Evolutionary conservation across 2,797 vertebrate genomes (phyloP), one percentile per base, ranked within the genome.

Genomic region (Syncerus caffer): DNA sequence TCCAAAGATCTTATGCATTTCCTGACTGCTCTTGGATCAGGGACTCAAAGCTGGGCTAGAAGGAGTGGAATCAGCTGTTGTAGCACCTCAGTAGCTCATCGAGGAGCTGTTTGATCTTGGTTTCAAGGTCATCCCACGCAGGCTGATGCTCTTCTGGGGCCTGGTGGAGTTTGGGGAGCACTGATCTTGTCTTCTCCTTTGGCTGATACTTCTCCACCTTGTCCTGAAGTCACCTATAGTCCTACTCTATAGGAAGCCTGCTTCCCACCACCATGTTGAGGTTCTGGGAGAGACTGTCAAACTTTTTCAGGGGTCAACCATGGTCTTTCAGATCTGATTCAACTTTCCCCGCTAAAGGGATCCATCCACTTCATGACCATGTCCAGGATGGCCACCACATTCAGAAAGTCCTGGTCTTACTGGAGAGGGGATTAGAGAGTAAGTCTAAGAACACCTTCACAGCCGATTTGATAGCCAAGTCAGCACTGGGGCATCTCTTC

Each of bases 401-500:
- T 99, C 83, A 99, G 98, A 95, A 99, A 99, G 16, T 98, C 95
- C 89, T 99, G 99, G 95, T 99, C 99, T 98, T 99, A 99, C 89
- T 99, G 99, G 60, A 99, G 94, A 99, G 98, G 0, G 99, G 99
- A 98, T 99, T 99, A 67, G 98, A 98, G 88, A 99, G 98, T 97
- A 99, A 98, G 98, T 99, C 99, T 0, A 98, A 99, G 2, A 99
- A 99, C 98, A 99, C 99, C 98, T 99, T 99, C 95, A 99, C 99
- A 0, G 99, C 99, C 1, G 99, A 99, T 97, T 99, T 99, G 84
- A 99, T 99, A 88, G 99, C 99, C 98, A 99, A 99, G 98, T 99
- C 99, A 58, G 99, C 99, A 97, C 99, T 99, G 0, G 99, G 99
- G 98, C 99, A 99, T 98, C 99, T 99, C 99, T 99, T 99, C 99